Percentiles rank a stretch among this genome's conserved stretches.
phyloP scores from a whole-genome alignment of 2,888 invertebrate species.

The Sympetrum striolatum region DNA sequence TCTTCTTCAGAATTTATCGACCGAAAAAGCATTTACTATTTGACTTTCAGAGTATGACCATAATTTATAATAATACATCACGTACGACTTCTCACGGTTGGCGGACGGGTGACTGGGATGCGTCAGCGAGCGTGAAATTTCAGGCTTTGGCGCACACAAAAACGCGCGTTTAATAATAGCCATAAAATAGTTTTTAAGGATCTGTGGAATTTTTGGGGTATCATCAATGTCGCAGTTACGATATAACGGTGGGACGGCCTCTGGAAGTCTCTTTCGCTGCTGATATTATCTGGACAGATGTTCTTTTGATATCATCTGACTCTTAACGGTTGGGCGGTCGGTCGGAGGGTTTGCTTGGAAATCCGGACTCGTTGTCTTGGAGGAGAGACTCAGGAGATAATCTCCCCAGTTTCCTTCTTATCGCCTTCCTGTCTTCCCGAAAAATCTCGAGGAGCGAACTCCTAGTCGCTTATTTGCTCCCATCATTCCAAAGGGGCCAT shows the following conservation, averaged over 20 bases:
- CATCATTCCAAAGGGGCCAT: no score
- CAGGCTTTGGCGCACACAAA: not conserved
- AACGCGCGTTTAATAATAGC: not conserved
- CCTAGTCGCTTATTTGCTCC: not conserved
- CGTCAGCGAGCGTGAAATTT: not conserved
- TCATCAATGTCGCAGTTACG: conserved; percentile 4
- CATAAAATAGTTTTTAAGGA: not conserved
- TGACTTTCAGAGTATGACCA: not conserved
- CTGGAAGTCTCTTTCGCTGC: not conserved
- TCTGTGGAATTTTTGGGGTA: not conserved
- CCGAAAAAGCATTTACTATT: not conserved
- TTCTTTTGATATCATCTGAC: conserved; percentile 35
- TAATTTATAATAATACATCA: not conserved
- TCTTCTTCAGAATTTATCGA: not conserved
- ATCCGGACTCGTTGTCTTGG: conserved; percentile 11
- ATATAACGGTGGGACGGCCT: not conserved
- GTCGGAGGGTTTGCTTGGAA: not conserved
- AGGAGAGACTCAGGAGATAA: not conserved
- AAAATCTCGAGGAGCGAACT: not conserved
- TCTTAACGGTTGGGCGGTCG: not conserved
- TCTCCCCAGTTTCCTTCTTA: not conserved
- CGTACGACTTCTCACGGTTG: not conserved
- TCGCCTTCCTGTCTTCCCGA: not conserved
- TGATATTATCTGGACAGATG: conserved; percentile 43
- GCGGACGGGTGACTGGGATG: not conserved